phyloP scores from a whole-genome alignment of 2,113 vertebrate genomes.

The Leptodactylus fuscus region DNA sequence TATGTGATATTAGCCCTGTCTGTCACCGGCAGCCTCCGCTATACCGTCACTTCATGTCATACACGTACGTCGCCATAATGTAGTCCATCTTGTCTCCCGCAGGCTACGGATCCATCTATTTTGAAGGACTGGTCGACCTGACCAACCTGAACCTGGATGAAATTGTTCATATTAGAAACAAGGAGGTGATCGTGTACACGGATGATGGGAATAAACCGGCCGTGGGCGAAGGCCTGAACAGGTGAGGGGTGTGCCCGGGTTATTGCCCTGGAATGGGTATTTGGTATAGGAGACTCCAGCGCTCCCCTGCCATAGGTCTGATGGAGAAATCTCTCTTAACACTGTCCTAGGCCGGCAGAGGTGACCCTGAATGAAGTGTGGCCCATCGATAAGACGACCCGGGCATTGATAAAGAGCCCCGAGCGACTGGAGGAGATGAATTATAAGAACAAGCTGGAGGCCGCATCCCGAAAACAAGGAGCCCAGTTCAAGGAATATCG shows the following conservation, averaged over 20 bases:
- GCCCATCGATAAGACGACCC: conserved; percentile 93
- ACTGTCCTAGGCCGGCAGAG: conserved; percentile 77
- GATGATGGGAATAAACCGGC: conserved; percentile 88
- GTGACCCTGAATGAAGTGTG: conserved; percentile 95
- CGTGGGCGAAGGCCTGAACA: conserved; percentile 89
- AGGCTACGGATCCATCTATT: conserved; percentile 85
- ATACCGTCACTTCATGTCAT: background rate
- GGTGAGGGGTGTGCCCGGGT: conserved; percentile 77
- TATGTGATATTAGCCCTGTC: too few relatives aligned
- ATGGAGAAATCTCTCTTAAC: too few relatives aligned
- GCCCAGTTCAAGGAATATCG: conserved; percentile 95
- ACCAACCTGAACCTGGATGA: conserved; percentile 90
- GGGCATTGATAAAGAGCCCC: conserved; percentile 88
- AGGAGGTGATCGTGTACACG: conserved; percentile 94
- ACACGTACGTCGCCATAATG: too few relatives aligned
- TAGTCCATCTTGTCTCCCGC: background rate
- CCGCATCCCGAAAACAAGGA: conserved; percentile 87
- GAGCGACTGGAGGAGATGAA: conserved; percentile 89
- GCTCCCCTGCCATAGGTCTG: too few relatives aligned
- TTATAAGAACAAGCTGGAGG: conserved; percentile 90
- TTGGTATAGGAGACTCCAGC: too few relatives aligned
- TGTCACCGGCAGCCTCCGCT: too few relatives aligned
- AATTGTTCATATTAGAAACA: conserved; percentile 91
- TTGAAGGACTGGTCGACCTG: conserved; percentile 87
- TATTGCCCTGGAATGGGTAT: too few relatives aligned